Evolutionary conservation across 2,113 vertebrate species (phyloP), one percentile per base, ranked within the genome.

Genomic region (Pheucticus melanocephalus): DNA sequence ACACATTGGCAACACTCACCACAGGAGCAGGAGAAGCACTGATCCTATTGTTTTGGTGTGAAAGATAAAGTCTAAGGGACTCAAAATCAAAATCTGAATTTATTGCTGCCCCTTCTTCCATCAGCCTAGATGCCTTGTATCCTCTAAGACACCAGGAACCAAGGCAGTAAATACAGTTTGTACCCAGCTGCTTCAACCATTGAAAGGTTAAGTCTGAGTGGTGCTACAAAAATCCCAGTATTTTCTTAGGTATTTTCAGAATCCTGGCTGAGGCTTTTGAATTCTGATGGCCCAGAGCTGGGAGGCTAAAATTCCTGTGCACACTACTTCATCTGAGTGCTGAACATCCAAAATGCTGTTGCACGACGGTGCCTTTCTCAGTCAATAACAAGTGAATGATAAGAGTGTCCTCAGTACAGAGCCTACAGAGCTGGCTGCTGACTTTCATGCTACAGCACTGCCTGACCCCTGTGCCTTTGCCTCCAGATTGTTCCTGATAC

Each of bases 381-480:
- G 30, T 14, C 35, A 68, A 53, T 5, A 11, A 12, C 31, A 23
- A n/a, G 16, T 27, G 44, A 78, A 31, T 11, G 60, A 10, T 5
- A 37, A 11, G 44, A 22, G 6, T 22, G 17, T 73, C 39, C 1
- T 3, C 18, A 35, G 45, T 4, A 33, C 15, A 31, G 61, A 42
- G 22, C 18, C 71, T 6, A 30, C 12, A 25, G 75, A n/a, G 25
- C 22, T 77, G 54, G 51, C 45, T 48, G 10, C 44, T 20, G 33
- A 31, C 35, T 91, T 48, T 64, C 3, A 0, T 0, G 0, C 17
- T 64, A 4, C 1, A 44, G 47, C 47, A 27, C 0, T 65, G 30
- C 42, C 60, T 24, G 15, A 53, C 2, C 51, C 23, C n/a, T 9
- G 5, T 12, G 40, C 39, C 57, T 90, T 76, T 82, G 53, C 57